These are phyloP conservation scores for Corythoichthys intestinalis DNA, from an alignment of 2,113 vertebrate genomes.

Conservation along the genomic window DNA sequence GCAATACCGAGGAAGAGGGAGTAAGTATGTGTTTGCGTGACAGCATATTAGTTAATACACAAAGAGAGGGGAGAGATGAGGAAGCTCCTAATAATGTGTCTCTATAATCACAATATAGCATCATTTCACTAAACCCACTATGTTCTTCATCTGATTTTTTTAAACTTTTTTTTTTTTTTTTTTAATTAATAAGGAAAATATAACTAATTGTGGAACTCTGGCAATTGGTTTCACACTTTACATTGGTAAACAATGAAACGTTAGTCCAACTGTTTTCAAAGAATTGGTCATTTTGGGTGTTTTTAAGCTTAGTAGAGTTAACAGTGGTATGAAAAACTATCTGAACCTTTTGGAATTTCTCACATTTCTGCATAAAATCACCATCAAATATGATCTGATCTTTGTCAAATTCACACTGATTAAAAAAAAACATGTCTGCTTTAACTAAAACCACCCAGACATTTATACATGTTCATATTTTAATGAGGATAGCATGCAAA, in stretches of 20 bases:
- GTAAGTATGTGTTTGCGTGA: constrained; percentile 33
- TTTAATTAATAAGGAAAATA: neutral
- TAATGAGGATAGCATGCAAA: too few species aligned
- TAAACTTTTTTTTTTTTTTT: neutral
- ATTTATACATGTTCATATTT: too few species aligned
- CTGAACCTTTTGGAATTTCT: too few species aligned
- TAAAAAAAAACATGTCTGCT: too few species aligned
- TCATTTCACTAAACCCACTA: neutral
- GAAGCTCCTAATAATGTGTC: neutral
- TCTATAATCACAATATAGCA: neutral
- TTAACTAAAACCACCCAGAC: too few species aligned
- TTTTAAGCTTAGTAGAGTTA: neutral
- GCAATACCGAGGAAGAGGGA: constrained; percentile 18
- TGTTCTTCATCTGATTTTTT: neutral
- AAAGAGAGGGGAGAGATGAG: constrained; percentile 3
- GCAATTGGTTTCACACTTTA: neutral
- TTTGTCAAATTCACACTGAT: too few species aligned
- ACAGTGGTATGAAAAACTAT: too few species aligned
- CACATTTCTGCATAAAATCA: too few species aligned
- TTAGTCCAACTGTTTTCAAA: neutral
- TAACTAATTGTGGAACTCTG: neutral
- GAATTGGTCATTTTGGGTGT: neutral
- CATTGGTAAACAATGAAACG: neutral
- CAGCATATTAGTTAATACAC: constrained; percentile 27
- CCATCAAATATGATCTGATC: too few species aligned